These are phyloP conservation scores for Zophobas morio DNA, from an alignment of 1,140 invertebrate genomes.

Conservation along the genomic window DNA sequence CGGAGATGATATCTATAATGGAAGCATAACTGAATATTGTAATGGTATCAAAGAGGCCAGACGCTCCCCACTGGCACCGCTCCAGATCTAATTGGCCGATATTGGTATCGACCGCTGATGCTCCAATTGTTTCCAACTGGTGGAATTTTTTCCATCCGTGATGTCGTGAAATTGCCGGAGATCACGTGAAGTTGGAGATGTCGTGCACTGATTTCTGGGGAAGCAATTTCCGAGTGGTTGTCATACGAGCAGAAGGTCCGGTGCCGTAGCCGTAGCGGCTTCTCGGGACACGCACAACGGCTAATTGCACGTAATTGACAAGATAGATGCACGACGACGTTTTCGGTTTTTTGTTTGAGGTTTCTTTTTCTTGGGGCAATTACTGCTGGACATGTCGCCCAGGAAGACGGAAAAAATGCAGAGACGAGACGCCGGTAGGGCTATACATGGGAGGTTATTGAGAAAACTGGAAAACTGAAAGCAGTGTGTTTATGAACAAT, in stretches of 20 bases:
- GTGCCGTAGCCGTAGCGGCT: slow-evolving; percentile 23
- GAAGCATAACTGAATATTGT: slow-evolving; percentile 50
- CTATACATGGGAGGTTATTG: too few species aligned
- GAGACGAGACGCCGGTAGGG: slow-evolving; percentile 29
- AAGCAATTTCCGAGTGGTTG: slow-evolving; percentile 40
- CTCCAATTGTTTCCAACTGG: slow-evolving; percentile 31
- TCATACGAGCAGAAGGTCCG: slow-evolving; percentile 20
- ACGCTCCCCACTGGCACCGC: slow-evolving; percentile 38
- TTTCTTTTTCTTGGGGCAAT: slow-evolving; percentile 42
- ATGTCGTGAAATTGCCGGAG: slow-evolving; percentile 28
- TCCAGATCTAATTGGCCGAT: slow-evolving; percentile 41
- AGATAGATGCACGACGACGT: slow-evolving; percentile 54
- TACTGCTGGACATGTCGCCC: slow-evolving; percentile 44
- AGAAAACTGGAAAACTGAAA: too few species aligned
- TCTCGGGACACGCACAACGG: slow-evolving; percentile 36
- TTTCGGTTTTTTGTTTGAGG: slow-evolving; percentile 43
- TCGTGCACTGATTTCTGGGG: slow-evolving; percentile 33
- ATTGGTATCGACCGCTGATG: slow-evolving; percentile 22
- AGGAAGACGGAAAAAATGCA: slow-evolving; percentile 16
- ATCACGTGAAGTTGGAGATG: slow-evolving; percentile 40
- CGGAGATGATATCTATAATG: slow-evolving; percentile 50
- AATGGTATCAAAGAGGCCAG: slow-evolving; percentile 48
- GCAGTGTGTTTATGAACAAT: too few species aligned
- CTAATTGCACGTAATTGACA: slow-evolving; percentile 60
- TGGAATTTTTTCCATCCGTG: neutral